Base-by-base conservation (phyloP, 2,888 invertebrate species). In the Hesperia comma region DNA sequence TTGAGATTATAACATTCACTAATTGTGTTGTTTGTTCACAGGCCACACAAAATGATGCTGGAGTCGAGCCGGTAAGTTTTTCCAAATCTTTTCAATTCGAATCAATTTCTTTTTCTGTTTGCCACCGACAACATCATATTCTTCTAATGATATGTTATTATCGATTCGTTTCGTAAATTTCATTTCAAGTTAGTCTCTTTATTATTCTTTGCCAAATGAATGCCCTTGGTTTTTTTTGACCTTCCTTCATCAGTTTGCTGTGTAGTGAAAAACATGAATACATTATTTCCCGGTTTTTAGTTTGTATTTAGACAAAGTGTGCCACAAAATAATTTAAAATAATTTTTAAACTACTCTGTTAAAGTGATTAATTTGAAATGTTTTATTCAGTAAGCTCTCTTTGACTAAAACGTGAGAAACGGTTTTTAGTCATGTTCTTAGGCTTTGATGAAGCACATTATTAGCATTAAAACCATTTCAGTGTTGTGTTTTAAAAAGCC, bases 1-100 rank as follows among this genome's bases (percentile, higher is more conserved):
- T 33, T 2, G 7, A 33, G 7, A 7, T 33, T 54, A 12, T 46
- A 33, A 14, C 76, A 19, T 17, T 49, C 2, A 49, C 0, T 49
- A 49, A 49, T 49, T 19, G 49, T 49, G 4, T 46, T 79, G 77
- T 81, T 82, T 81, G 68, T 78, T 87, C 84, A 64, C 91, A 92
- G 90, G 90, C 90, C 91, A 80, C 90, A 88, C 90, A 91, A 91
- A 90, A 92, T 92, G 90, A 90, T 90, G 90, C 84, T 89, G 88
- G 91, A 91, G 88, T 87, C 90, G 86, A 90, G 85, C 86, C 90
- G 91, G 91, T 92, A 75, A 88, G 90, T 86, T 67, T 58, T 58
- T 43, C 32, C 17, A 58, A 53, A 54, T 40, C 63, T 64, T 37
- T 53, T 68, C 14, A 43, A 40, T 61, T 54, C n/a, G 37, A 53